These are phyloP conservation scores for Azemiops feae DNA, from an alignment of 2,113 vertebrate species.

Conservation along the genomic window DNA sequence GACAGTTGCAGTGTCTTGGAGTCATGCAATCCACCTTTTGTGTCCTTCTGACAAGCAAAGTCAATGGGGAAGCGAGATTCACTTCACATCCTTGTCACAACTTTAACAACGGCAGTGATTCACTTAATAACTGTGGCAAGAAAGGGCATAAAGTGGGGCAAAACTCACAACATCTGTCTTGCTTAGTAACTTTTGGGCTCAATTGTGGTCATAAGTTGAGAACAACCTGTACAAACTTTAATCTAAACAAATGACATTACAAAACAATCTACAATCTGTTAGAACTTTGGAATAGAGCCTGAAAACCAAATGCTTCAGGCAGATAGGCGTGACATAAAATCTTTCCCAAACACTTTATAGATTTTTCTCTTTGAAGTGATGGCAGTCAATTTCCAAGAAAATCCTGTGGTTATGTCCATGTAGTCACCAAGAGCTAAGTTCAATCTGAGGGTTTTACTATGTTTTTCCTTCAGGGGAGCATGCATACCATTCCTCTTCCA, in stretches of 20 bases:
- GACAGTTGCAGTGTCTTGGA: not conserved
- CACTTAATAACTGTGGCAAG: too few relatives aligned
- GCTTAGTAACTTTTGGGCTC: not conserved
- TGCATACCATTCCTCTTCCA: not conserved
- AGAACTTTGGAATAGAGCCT: not conserved
- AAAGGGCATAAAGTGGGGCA: too few relatives aligned
- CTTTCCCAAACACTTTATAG: not conserved
- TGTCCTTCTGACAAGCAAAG: too few relatives aligned
- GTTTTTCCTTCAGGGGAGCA: not conserved
- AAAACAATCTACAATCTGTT: not conserved
- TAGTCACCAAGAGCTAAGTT: not conserved
- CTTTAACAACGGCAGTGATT: too few relatives aligned
- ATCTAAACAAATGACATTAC: not conserved
- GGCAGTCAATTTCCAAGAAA: not conserved
- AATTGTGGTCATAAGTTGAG: not conserved
- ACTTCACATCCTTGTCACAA: too few relatives aligned
- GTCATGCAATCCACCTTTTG: too few relatives aligned
- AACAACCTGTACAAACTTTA: not conserved
- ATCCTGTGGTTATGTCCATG: not conserved
- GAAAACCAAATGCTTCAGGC: not conserved
- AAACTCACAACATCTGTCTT: not conserved
- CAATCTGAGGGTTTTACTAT: not conserved
- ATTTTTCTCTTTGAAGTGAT: not conserved
- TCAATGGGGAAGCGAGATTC: too few relatives aligned
- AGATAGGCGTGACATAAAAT: not conserved